phyloP scores from a whole-genome alignment of 64 coral and sea anemone genomes.

The Catalaphyllia jardinei region DNA sequence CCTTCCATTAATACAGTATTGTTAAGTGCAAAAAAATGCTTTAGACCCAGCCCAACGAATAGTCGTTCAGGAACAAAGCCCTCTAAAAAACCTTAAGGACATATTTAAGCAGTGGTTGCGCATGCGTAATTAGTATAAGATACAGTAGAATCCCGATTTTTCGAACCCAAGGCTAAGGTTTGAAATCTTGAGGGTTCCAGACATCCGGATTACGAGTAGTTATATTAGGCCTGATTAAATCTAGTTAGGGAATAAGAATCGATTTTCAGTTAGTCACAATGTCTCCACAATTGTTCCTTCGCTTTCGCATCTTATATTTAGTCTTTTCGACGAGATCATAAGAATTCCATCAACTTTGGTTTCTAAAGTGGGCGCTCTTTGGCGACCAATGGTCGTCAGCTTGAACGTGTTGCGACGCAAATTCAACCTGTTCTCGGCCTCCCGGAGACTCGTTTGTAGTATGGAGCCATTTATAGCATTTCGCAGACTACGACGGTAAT shows the following conservation, averaged over 20 bases:
- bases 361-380: background rate
- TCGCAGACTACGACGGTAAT: slow-evolving; percentile 9
- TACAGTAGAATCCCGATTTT: no score
- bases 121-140: no score
- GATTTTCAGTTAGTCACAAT: background rate
- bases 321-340: background rate
- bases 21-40: no score
- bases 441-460: background rate
- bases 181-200: background rate
- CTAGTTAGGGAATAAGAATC: background rate
- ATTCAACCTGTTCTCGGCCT: background rate
- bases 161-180: background rate
- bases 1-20: no score
- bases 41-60: no score
- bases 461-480: background rate
- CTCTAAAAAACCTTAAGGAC: no score
- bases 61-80: no score
- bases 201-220: background rate
- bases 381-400: background rate
- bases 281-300: background rate
- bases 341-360: background rate
- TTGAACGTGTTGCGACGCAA: slow-evolving; percentile 24
- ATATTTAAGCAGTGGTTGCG: no score
- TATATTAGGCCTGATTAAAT: background rate
- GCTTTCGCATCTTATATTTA: background rate